phyloP scores from a whole-genome alignment of 2,113 vertebrate genomes.

The Brienomyrus longianalis region DNA sequence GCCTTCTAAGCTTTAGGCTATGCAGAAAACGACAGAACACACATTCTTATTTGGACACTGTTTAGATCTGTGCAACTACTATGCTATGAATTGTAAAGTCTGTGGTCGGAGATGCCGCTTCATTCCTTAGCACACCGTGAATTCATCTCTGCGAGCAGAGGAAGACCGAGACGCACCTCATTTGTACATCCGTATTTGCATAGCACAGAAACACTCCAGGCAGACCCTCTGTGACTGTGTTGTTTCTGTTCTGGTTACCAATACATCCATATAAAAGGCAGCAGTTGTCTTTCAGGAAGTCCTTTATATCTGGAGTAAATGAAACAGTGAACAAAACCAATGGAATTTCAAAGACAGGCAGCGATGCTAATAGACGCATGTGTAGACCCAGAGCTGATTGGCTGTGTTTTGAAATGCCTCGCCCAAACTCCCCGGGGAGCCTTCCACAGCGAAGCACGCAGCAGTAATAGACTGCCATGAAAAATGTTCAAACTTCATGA shows the following conservation, averaged over 20 bases:
- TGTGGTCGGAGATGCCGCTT: not conserved
- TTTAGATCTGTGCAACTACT: not conserved
- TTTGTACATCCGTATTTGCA: constrained; percentile 23
- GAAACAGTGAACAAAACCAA: constrained; percentile 20
- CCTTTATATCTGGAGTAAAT: constrained; percentile 40
- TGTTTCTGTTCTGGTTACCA: constrained; percentile 31
- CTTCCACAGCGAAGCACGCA: constrained; percentile 41
- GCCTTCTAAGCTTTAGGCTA: not conserved
- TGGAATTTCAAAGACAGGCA: constrained; percentile 40
- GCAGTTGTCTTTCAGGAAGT: constrained; percentile 38
- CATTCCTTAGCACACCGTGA: not conserved
- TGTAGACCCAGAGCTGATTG: constrained; percentile 44
- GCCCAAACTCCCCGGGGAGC: constrained; percentile 38
- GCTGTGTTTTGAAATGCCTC: constrained; percentile 36
- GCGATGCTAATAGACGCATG: constrained; percentile 48
- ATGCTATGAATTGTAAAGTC: not conserved
- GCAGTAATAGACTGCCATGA: constrained; percentile 50
- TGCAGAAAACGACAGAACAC: not conserved
- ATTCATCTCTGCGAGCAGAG: not conserved
- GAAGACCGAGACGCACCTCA: not conserved
- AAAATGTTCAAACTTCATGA: constrained; percentile 40
- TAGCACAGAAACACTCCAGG: constrained; percentile 24
- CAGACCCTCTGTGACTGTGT: constrained; percentile 19
- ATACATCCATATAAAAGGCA: constrained; percentile 7
- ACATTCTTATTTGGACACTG: not conserved